Conservation (phyloP, 2,797 vertebrate species). For the Sebastiscus albofasciatus region DNA sequence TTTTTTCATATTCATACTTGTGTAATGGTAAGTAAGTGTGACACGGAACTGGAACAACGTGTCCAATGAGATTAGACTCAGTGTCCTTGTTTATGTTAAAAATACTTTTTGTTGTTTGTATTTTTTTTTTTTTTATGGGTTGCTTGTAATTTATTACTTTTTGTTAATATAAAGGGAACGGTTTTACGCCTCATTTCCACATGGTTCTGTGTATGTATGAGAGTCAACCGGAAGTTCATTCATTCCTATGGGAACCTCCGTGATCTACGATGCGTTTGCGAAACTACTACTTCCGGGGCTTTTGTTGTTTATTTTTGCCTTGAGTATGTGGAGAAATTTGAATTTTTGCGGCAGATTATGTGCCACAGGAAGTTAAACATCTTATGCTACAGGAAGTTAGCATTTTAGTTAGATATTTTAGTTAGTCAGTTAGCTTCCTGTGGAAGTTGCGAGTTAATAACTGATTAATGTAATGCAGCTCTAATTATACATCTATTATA, state of each 20-base stretch:
- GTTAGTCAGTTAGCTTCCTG: too few relatives aligned
- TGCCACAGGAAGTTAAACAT: too few relatives aligned
- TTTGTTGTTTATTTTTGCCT: background rate
- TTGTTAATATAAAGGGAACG: background rate
- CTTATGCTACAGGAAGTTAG: too few relatives aligned
- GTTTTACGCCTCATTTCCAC: background rate
- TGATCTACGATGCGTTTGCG: background rate
- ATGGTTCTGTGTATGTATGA: background rate
- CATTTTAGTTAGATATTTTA: too few relatives aligned
- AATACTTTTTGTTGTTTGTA: slow-evolving; percentile 4
- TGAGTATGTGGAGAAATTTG: too few relatives aligned
- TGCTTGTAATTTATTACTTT: slow-evolving; percentile 35
- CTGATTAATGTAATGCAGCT: too few relatives aligned
- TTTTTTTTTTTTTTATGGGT: background rate
- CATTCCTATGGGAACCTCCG: background rate
- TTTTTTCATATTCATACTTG: slow-evolving; percentile 37
- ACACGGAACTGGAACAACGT: slow-evolving; percentile 54
- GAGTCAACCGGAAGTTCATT: background rate
- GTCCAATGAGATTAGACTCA: slow-evolving; percentile 65
- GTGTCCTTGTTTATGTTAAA: slow-evolving; percentile 66
- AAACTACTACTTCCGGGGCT: accelerated
- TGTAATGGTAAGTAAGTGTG: slow-evolving; percentile 65
- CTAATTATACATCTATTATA: too few relatives aligned
- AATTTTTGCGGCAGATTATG: too few relatives aligned
- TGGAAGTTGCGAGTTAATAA: too few relatives aligned